Base-by-base conservation (phyloP, 2,888 invertebrate genomes). In the Rhynchonema sp. region DNA sequence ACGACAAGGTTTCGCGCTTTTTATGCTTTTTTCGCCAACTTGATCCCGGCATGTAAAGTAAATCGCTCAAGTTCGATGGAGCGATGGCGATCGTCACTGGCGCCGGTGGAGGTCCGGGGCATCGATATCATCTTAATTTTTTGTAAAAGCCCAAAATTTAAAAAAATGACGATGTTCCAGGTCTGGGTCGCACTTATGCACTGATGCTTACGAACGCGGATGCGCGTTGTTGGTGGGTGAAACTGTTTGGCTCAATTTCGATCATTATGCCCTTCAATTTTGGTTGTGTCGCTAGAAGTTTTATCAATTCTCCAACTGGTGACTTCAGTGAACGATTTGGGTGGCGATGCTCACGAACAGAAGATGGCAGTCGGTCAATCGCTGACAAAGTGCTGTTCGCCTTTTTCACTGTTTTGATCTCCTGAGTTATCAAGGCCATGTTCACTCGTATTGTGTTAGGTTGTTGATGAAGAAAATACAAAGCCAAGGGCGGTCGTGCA, bases 41-140 rank as follows among this genome's bases (percentile, higher is more conserved):
- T n/a, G n/a, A n/a, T n/a, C n/a, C n/a, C n/a, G n/a, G n/a, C n/a
- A n/a, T n/a, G n/a, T n/a, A n/a, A n/a, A n/a, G n/a, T n/a, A n/a
- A n/a, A n/a, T n/a, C n/a, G n/a, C n/a, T n/a, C n/a, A n/a, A n/a
- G n/a, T 79, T 76, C 67, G 75, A 76, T 64, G 88, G 86, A 59
- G 82, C 85, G 70, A 94, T 96, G 55, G 94, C 84, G 27, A 82
- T 96, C 60, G 85, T 96, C 1, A 96, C 96, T 1, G 96, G 96
- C 22, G 92, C 94, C 64, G 96, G 94, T 55, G 89, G 90, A 65
- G 94, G 83, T 79, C 73, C 69, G 53, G n/a, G n/a, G n/a, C n/a
- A n/a, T n/a, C n/a, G n/a, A n/a, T n/a, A n/a, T n/a, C n/a, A n/a
- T n/a, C n/a, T n/a, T n/a, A n/a, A n/a, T n/a, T n/a, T n/a, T n/a